Base-by-base conservation (phyloP, 2,797 vertebrate genomes). In the Anolis apletophallus region DNA sequence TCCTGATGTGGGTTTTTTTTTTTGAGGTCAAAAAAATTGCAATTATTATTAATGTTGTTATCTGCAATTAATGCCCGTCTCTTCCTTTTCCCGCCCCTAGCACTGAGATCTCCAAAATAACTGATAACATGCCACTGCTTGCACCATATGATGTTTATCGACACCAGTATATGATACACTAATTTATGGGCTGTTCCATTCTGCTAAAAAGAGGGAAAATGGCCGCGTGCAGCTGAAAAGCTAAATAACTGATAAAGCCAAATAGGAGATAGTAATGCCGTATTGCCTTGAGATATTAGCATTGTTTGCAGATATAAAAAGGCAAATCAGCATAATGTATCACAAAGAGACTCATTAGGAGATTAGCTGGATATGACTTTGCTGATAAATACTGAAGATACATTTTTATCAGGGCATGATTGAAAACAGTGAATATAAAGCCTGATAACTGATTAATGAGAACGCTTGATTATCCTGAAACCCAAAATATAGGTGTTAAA, bases 141-240 rank as follows among this genome's bases (percentile, higher is more conserved):
- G 34, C 26, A 67, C n/a, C 19, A 55, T 29, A 54, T 50, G 19
- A 34, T 34, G 19, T 64, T 75, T 73, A 61, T 74, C 46, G 26
- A n/a, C 68, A 46, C 21, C 40, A 80, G 61, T 8, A 68, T 46
- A 75, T 67, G 46, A 83, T 84, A 26, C 57, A 21, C 79, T 90
- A 77, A 88, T 90, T 91, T 91, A 87, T 85, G 86, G 82, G 61
- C 78, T 79, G 17, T 82, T 6, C 55, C 83, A 52, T 82, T 83
- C 72, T 85, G 61, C 21, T 87, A 81, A n/a, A 81, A 86, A 84
- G 55, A 52, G 2, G 75, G 85, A 85, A 73, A 64, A 78, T 74
- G 89, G 34, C 67, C 77, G 11, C 52, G 61, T 78, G 80, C 81
- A 23, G 12, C 87, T 23, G 36, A 46, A 36, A 14, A 88, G 40